Base-by-base conservation (phyloP, 2,888 invertebrate genomes). In the Pristionchus japonicus region DNA sequence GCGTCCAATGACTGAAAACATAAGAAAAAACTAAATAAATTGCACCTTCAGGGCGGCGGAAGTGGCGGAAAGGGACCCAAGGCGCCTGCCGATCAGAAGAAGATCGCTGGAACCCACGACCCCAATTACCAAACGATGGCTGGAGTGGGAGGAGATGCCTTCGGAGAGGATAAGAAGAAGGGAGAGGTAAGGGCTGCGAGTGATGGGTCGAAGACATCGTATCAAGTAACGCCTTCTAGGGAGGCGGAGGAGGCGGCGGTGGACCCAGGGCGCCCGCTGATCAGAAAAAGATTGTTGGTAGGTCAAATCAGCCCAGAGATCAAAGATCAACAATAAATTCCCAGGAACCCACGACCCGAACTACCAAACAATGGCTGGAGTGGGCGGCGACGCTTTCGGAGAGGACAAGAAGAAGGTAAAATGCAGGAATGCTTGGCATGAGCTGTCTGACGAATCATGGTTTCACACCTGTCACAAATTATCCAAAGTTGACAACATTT, bases 101-200 rank as follows among this genome's bases (percentile, higher is more conserved):
- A n/a, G n/a, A n/a, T n/a, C n/a, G n/a, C n/a, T n/a, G n/a, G n/a
- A n/a, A n/a, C 52, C 52, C 52, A 52, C 52, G 64, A 64, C 64
- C 64, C 64, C 64, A 64, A 64, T 13, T 64, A 64, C 64, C 64
- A 64, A 13, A 64, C 64, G 31, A 64, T 64, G 64, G 64, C 64
- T 31, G 64, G 64, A 27, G 27, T 64, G n/a, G 64, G 64, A 6
- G 64, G 31, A 4, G 64, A 64, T 31, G 64, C 64, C 2, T 64
- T 64, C 27, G 64, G 64, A n/a, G 64, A 64, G 64, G 64, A 64
- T 27, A 64, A 64, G 64, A 64, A 64, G 64, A 52, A 52, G 52
- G 52, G 17, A 52, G 17, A 52, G 20, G 3, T 17, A 17, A 52
- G 20, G n/a, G n/a, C n/a, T n/a, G n/a, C n/a, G n/a, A n/a, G n/a